Conservation (phyloP, 2,888 invertebrate species). For the Orthosia gracilis region DNA sequence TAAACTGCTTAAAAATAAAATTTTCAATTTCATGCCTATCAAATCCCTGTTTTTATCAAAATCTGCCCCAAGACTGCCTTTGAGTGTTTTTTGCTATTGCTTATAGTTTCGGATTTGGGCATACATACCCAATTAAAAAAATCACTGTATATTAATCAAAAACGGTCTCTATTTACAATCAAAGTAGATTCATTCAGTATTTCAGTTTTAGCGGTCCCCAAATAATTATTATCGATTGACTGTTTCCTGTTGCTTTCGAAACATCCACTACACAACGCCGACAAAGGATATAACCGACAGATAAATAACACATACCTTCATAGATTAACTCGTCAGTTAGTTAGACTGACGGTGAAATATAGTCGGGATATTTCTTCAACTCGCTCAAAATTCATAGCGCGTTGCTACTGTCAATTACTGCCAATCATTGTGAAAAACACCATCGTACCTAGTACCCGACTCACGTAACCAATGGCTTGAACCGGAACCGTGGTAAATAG, state of each 20-base stretch:
- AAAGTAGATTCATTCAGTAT: too few species aligned
- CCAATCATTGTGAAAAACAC: slow-evolving; percentile 67
- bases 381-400: slow-evolving; percentile 57
- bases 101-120: too few species aligned
- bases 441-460: slow-evolving; percentile 36
- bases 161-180: too few species aligned
- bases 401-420: slow-evolving; percentile 66
- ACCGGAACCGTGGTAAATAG: slow-evolving; percentile 44
- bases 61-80: too few species aligned
- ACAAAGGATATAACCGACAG: slow-evolving; percentile 28
- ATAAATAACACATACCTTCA: slow-evolving; percentile 46
- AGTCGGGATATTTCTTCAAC: slow-evolving; percentile 40
- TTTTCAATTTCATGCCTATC: too few species aligned
- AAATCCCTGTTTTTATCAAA: too few species aligned
- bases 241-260: slow-evolving; percentile 9
- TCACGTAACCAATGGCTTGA: slow-evolving; percentile 57
- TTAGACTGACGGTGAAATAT: slow-evolving; percentile 55
- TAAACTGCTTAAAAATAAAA: background rate
- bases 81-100: too few species aligned
- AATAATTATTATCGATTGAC: slow-evolving; percentile 6
- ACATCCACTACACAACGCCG: slow-evolving; percentile 3
- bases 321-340: slow-evolving; percentile 58
- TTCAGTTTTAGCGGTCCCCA: background rate
- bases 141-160: too few species aligned
- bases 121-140: too few species aligned